Base-by-base conservation (phyloP, 2,113 vertebrate genomes). In the Colinus virginianus region DNA sequence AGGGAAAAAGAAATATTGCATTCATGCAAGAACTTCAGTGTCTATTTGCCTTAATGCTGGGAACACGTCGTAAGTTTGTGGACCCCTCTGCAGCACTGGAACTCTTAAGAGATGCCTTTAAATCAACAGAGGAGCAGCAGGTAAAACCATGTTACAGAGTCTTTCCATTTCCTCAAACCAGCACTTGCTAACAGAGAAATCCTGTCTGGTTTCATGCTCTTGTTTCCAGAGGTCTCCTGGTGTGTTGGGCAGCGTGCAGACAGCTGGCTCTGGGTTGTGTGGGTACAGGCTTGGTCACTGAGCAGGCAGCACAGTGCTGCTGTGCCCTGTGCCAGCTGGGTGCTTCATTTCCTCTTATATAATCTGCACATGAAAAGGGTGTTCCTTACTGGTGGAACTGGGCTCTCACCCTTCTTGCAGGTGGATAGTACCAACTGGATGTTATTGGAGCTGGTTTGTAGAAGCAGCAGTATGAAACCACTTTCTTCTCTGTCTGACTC, bases 21-120 rank as follows among this genome's bases (percentile, higher is more conserved):
- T 99, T 99, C 97, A 99, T 99, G 99, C 99, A 99, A 94, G 99
- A 99, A 91, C 98, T 99, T 84, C 98, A 99, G 25, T 99, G 98
- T 84, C 98, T 99, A 55, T 99, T 99, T 87, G 98, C 99, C 40
- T 96, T 99, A 61, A 99, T 99, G 99, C 97, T 99, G 94, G 99
- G 99, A 53, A 99, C 99, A 6, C 97, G 96, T 13, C 98, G 99
- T 55, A 98, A 98, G 94, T 99, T 99, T 51, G 98, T 99, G 53
- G 99, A 99, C 93, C 99, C 99, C 2, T 98, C 99, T 9, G 98
- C 98, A 34, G 98, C 99, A 0, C 98, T 99, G 90, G 99, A 99
- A 77, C 96, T 99, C 51, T 92, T 99, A 91, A 98, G 98, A 79
- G 99, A 99, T 0, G 98, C 99, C 4, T 99, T 99, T 90, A 97